These are phyloP conservation scores for Parazoanthus atlanticus DNA, from an alignment of 92 coral and sea anemone species.

Conservation along the genomic window DNA sequence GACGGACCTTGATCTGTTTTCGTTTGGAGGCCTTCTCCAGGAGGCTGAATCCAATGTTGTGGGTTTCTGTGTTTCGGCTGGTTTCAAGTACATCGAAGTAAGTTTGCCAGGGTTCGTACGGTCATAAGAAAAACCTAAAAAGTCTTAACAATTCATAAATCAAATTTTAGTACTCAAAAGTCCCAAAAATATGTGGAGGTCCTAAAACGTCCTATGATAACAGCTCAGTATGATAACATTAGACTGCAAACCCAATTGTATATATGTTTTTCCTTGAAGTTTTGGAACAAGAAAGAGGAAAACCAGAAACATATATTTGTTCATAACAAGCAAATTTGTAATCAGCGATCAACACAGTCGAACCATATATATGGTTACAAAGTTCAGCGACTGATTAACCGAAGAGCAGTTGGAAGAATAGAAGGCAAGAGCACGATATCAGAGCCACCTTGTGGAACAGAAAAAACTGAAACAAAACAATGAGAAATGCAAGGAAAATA, in stretches of 20 bases:
- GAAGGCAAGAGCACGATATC: neutral
- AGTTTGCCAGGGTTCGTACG: conserved; percentile 9
- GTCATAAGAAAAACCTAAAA: neutral
- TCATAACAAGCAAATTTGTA: neutral
- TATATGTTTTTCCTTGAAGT: conserved; percentile 20
- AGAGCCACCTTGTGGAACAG: neutral
- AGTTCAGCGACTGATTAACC: neutral
- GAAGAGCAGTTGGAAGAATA: neutral
- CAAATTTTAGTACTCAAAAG: conserved; percentile 20
- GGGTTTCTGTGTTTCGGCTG: conserved; percentile 52
- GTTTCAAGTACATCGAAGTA: conserved; percentile 47
- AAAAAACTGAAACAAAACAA: neutral
- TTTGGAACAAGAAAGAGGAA: neutral
- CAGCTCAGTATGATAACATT: neutral
- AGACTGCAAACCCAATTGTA: neutral
- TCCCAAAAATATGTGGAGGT: conserved; percentile 4
- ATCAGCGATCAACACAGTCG: neutral
- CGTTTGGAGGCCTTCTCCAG: too few species aligned
- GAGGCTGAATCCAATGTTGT: conserved; percentile 55
- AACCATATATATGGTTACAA: neutral
- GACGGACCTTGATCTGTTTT: conserved; percentile 5
- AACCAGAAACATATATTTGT: neutral
- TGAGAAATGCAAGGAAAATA: neutral
- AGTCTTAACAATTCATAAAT: neutral
- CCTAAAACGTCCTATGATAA: neutral